Evolutionary conservation across 2,113 vertebrate species (phyloP).

Genomic region (Tringa solitaria): DNA sequence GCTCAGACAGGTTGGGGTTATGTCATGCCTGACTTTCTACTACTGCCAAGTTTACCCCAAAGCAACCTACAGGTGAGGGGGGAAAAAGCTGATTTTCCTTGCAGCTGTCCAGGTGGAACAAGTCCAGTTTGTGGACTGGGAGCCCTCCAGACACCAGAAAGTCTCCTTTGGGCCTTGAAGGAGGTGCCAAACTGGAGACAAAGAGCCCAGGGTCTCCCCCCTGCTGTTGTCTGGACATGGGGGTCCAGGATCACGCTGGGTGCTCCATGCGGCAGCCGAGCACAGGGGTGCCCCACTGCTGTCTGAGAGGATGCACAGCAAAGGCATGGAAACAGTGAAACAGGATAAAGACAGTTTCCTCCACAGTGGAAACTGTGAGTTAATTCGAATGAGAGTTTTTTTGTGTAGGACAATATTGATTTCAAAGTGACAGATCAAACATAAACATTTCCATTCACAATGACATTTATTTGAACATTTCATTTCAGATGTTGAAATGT

Average conservation of each 20-base stretch:
- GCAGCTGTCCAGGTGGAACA: rapidly evolving
- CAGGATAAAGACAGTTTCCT: background rate
- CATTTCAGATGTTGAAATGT: background rate
- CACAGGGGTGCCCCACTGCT: background rate
- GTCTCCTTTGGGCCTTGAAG: background rate
- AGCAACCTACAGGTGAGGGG: background rate
- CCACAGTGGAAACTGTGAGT: background rate
- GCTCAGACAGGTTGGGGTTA: background rate
- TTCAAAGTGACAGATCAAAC: background rate
- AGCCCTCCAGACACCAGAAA: rapidly evolving
- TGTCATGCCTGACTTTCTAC: background rate
- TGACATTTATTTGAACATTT: background rate
- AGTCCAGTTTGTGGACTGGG: rapidly evolving
- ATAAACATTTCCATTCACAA: background rate
- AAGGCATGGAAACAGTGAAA: rapidly evolving
- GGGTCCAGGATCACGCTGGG: rapidly evolving
- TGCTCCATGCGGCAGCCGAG: rapidly evolving
- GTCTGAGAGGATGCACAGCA: rapidly evolving
- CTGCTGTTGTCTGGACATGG: background rate
- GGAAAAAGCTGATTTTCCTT: background rate
- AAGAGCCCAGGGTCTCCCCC: too few relatives aligned
- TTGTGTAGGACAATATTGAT: background rate
- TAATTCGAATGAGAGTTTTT: background rate
- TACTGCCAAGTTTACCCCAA: background rate
- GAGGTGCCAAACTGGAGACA: background rate